Conservation (phyloP, 2,888 invertebrate genomes). For the Eristalinus sepulchralis region DNA sequence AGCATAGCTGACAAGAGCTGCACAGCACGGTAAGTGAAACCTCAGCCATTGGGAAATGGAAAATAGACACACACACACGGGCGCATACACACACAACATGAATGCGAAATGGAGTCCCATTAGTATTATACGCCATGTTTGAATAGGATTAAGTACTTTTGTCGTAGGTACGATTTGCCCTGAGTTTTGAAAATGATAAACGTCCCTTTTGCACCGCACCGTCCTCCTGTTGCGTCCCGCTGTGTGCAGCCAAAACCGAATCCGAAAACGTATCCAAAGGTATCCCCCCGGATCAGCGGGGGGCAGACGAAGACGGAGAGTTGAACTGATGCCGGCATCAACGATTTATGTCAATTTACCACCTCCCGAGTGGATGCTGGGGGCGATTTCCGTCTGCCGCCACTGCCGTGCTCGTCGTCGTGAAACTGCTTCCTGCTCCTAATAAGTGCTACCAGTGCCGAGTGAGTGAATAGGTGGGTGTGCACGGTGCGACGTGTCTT, state of each 20-base stretch:
- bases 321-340: constrained; percentile 23
- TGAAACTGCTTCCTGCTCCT: constrained; percentile 56
- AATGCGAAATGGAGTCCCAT: constrained; percentile 66
- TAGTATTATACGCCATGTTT: constrained; percentile 68
- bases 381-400: constrained; percentile 52
- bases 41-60: constrained; percentile 34
- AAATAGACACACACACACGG: constrained; percentile 35
- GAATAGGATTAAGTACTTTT: constrained; percentile 69
- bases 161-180: constrained; percentile 64
- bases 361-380: constrained; percentile 64
- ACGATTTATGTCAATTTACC: constrained; percentile 70
- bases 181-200: constrained; percentile 67
- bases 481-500: constrained; percentile 14
- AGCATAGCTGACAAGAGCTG: neutral
- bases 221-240: neutral
- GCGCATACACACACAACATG: constrained; percentile 59
- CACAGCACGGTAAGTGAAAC: neutral
- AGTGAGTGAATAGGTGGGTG: neutral
- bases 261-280: constrained; percentile 26
- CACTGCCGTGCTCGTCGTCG: neutral
- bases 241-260: constrained; percentile 32
- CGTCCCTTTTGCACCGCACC: constrained; percentile 49
- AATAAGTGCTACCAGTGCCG: constrained; percentile 43
- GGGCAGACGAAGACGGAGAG: neutral
- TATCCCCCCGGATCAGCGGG: constrained; percentile 43